Evolutionary conservation across 2,888 invertebrate species (phyloP).

Genomic region (Urechis unicinctus): DNA sequence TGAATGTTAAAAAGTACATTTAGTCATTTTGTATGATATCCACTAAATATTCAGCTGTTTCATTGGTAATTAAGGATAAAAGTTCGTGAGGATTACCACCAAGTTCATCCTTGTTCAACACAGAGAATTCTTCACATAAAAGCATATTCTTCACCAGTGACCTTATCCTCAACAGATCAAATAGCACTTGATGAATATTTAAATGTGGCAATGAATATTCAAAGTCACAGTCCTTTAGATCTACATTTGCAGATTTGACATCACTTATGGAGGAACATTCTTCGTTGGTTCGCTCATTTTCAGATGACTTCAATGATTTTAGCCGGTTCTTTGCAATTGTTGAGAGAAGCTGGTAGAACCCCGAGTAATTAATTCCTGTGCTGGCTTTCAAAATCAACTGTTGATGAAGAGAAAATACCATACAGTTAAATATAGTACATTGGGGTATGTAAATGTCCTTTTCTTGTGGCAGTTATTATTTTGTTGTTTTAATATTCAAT

Average conservation of each 20-base stretch:
- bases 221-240: too few species aligned
- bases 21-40: too few species aligned
- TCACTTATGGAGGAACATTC: too few species aligned
- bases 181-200: slow-evolving; percentile 6
- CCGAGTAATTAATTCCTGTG: slow-evolving; percentile 37
- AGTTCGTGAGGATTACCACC: neutral
- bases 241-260: too few species aligned
- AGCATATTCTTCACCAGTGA: slow-evolving; percentile 1
- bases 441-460: neutral
- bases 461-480: neutral
- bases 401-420: slow-evolving; percentile 11
- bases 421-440: neutral
- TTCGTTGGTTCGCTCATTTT: neutral
- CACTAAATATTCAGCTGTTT: neutral
- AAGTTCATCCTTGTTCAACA: neutral
- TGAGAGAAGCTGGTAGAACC: slow-evolving; percentile 33
- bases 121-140: neutral
- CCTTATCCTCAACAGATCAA: slow-evolving; percentile 8
- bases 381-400: slow-evolving; percentile 43
- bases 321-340: slow-evolving; percentile 24
- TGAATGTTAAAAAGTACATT: too few species aligned
- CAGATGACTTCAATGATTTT: neutral
- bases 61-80: neutral
- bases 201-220: too few species aligned
- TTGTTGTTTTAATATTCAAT: neutral